Conservation (phyloP, 1,140 invertebrate species). For the Diuraphis noxia region DNA sequence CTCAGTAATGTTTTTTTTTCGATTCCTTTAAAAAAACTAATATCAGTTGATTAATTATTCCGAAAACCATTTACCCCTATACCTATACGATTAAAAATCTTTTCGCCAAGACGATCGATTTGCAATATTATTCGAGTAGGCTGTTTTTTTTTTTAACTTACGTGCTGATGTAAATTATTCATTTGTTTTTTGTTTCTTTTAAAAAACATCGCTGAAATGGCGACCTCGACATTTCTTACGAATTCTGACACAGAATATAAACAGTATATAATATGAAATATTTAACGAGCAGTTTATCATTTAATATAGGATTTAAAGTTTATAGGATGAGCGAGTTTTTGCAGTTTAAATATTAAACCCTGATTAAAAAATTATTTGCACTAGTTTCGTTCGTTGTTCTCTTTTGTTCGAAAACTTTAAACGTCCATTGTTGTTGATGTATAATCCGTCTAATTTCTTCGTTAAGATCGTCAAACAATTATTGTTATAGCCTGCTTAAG, state of each 20-base stretch:
- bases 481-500: too few relatives aligned
- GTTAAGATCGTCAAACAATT: background rate
- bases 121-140: background rate
- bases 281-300: background rate
- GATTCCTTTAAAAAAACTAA: background rate
- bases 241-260: background rate
- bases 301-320: background rate
- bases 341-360: background rate
- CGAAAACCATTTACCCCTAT: background rate
- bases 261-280: background rate
- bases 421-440: background rate
- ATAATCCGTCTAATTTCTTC: background rate
- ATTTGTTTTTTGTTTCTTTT: background rate
- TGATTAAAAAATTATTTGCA: constrained; percentile 5
- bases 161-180: background rate
- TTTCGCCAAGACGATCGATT: background rate
- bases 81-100: background rate
- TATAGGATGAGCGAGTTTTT: background rate
- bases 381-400: background rate
- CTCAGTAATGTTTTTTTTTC: too few relatives aligned
- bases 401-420: background rate
- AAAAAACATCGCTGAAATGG: background rate
- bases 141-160: background rate
- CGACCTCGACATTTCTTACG: background rate
- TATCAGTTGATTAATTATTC: background rate